Evolutionary conservation across 1,140 invertebrate species (phyloP).

Genomic region (Dendroctonus ponderosae): DNA sequence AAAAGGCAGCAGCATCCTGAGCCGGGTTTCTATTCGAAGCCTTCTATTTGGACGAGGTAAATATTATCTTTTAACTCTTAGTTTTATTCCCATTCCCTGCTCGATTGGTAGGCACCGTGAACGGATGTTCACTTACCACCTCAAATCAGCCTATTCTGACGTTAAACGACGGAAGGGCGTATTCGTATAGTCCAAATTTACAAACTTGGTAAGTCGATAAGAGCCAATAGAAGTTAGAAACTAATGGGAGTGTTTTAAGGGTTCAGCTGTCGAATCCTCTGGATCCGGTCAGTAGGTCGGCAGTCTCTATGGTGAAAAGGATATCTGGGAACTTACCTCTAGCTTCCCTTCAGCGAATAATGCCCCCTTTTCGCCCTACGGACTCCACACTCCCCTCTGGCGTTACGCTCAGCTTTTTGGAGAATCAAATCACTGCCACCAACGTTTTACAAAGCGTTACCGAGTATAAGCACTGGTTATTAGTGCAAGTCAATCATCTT

Average conservation of each 20-base stretch:
- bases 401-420: conserved; percentile 70
- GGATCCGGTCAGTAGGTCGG: conserved; percentile 53
- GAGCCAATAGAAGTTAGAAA: neutral
- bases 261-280: conserved; percentile 53
- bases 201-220: conserved; percentile 60
- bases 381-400: conserved; percentile 48
- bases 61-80: neutral
- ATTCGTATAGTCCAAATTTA: conserved; percentile 64
- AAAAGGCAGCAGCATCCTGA: conserved; percentile 40
- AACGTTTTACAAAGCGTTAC: conserved; percentile 64
- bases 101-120: conserved; percentile 55
- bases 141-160: conserved; percentile 64
- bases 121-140: conserved; percentile 59
- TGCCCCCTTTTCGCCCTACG: conserved; percentile 42
- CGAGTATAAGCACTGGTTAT: conserved; percentile 80
- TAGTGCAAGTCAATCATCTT: conserved; percentile 71
- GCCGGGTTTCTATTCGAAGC: conserved; percentile 53
- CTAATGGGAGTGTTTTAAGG: conserved; percentile 40
- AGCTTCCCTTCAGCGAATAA: conserved; percentile 44
- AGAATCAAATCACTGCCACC: conserved; percentile 71
- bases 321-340: conserved; percentile 42
- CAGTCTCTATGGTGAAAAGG: conserved; percentile 41
- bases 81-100: neutral
- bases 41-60: conserved; percentile 53
- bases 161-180: conserved; percentile 66